Conservation (phyloP, 23 tunicate genomes). For the Botrylloides violaceus region DNA sequence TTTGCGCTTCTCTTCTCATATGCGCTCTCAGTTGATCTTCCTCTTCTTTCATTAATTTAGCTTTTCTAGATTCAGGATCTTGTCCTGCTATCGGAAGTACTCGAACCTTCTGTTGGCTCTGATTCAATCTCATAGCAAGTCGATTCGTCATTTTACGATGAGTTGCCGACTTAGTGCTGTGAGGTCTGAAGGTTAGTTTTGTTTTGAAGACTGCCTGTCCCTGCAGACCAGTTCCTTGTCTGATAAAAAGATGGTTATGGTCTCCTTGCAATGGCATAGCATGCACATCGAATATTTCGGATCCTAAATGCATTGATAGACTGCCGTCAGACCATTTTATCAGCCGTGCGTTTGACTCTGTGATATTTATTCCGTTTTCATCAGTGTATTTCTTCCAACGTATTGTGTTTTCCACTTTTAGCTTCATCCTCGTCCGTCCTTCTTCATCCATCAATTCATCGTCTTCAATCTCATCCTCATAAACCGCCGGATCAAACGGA, state of each 20-base stretch:
- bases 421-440: constrained; percentile 66
- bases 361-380: constrained; percentile 65
- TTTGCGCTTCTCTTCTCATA: constrained; percentile 85
- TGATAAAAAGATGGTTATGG: constrained; percentile 96
- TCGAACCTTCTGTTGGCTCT: constrained; percentile 62
- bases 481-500: constrained; percentile 87
- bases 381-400: constrained; percentile 84
- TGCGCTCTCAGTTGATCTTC: constrained; percentile 93
- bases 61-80: constrained; percentile 90
- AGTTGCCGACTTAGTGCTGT: constrained; percentile 90
- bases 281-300: constrained; percentile 93
- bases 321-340: constrained; percentile 91
- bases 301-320: constrained; percentile 72
- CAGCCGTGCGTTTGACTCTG: constrained; percentile 79
- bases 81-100: constrained; percentile 90
- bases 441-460: constrained; percentile 94
- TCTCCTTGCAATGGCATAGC: constrained; percentile 93
- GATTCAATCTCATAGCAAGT: constrained; percentile 81
- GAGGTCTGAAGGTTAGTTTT: constrained; percentile 91
- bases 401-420: constrained; percentile 91
- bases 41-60: constrained; percentile 79
- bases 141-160: constrained; percentile 83
- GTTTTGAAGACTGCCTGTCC: constrained; percentile 96
- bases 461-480: constrained; percentile 97
- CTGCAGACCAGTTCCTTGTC: constrained; percentile 96